A percentile compares a stretch with the other conserved stretches of the same genome.
Conservation (phyloP, 2,888 invertebrate species). For the Microctonus aethiopoides region DNA sequence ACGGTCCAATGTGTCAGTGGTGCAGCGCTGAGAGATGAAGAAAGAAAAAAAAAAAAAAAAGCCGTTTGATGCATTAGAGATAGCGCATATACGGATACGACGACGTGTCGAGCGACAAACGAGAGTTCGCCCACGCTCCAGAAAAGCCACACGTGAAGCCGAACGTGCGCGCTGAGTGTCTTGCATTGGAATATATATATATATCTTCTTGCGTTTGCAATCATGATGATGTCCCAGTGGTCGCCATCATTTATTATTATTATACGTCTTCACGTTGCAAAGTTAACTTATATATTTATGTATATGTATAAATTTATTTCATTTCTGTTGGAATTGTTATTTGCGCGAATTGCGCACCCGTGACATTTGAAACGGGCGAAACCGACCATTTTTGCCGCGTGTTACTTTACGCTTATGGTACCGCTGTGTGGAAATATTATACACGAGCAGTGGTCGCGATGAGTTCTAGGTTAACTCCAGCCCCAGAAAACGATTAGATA, state of each 20-base stretch:
- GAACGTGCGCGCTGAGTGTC: constrained; percentile 25
- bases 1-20: background rate
- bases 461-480: constrained; percentile 33
- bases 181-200: background rate
- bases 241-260: background rate
- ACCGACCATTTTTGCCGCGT: constrained; percentile 42
- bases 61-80: background rate
- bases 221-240: background rate
- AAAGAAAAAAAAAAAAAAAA: background rate
- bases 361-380: constrained; percentile 45
- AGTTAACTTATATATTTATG: background rate
- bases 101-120: constrained; percentile 17
- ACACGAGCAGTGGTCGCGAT: constrained; percentile 12
- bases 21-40: background rate
- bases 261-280: background rate
- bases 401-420: constrained; percentile 43
- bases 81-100: background rate
- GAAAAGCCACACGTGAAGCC: constrained; percentile 41
- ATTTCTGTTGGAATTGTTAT: constrained; percentile 21
- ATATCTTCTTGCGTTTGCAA: constrained; percentile 10
- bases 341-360: constrained; percentile 40
- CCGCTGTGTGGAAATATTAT: constrained; percentile 32
- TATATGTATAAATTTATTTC: background rate
- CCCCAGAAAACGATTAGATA: constrained; percentile 31
- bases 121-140: constrained; percentile 45